These are phyloP conservation scores for Miniopterus natalensis DNA, from an alignment of 2,113 vertebrate species.

Conservation along the genomic window DNA sequence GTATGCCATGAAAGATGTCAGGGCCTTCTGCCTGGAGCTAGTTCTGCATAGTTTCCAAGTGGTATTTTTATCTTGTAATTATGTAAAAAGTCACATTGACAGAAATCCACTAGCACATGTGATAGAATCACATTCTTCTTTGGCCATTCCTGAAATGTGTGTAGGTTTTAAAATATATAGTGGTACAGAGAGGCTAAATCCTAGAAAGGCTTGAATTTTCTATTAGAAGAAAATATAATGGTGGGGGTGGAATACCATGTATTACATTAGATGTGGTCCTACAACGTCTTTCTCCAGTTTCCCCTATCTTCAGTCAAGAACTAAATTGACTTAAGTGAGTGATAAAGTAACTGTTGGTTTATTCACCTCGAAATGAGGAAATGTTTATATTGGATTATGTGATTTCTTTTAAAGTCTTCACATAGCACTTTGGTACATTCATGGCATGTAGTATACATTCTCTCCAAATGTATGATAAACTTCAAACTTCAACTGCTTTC, in stretches of 20 bases:
- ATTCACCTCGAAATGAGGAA: conserved; percentile 19
- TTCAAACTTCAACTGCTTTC: background rate
- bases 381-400: background rate
- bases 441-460: background rate
- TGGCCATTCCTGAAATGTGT: conserved; percentile 74
- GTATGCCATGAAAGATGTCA: conserved; percentile 72
- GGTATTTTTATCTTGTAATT: conserved; percentile 88
- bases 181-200: conserved; percentile 68
- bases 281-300: background rate
- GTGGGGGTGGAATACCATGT: background rate
- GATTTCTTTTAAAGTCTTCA: conserved; percentile 39
- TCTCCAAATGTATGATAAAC: background rate
- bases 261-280: background rate
- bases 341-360: background rate
- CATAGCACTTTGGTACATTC: background rate
- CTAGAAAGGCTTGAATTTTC: conserved; percentile 60
- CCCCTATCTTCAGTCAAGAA: background rate
- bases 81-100: conserved; percentile 85
- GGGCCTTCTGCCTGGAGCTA: conserved; percentile 85
- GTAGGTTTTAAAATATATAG: conserved; percentile 49
- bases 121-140: conserved; percentile 74
- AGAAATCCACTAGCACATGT: conserved; percentile 80
- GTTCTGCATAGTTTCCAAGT: conserved; percentile 82
- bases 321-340: background rate
- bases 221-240: background rate